A percentile compares a stretch with the other conserved stretches of the same genome.
These are phyloP conservation scores for Crenuchus spilurus DNA, from an alignment of 2,797 vertebrate species.

Conservation along the genomic window DNA sequence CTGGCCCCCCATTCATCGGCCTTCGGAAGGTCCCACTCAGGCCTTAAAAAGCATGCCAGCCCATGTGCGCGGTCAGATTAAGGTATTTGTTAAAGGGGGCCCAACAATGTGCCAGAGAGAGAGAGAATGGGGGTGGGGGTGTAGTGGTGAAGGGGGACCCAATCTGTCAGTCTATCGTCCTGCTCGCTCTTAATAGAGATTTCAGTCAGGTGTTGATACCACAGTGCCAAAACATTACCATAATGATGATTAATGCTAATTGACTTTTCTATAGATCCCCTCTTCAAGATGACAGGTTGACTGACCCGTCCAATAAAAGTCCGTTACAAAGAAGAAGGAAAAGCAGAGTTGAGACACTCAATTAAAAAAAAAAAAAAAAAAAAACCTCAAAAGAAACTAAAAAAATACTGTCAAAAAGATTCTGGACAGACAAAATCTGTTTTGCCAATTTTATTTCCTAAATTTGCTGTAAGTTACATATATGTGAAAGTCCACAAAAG, in stretches of 20 bases:
- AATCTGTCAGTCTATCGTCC: slow-evolving; percentile 58
- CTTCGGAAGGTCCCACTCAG: slow-evolving; percentile 59
- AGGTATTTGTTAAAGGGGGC: slow-evolving; percentile 60
- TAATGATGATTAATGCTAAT: slow-evolving; percentile 64
- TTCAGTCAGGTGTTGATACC: slow-evolving; percentile 59
- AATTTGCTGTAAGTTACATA: no score
- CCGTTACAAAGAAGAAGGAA: slow-evolving; percentile 19
- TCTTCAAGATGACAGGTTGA: slow-evolving; percentile 37
- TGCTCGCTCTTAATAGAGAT: slow-evolving; percentile 56
- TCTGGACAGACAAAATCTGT: no score
- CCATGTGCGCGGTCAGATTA: slow-evolving; percentile 59
- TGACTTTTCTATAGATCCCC: slow-evolving; percentile 55
- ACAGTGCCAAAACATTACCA: slow-evolving; percentile 57
- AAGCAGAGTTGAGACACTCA: neutral
- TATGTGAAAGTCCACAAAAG: no score
- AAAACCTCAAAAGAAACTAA: no score
- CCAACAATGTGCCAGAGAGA: slow-evolving; percentile 47
- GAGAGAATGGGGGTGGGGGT: neutral
- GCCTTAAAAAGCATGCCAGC: slow-evolving; percentile 49
- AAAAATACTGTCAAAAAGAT: no score
- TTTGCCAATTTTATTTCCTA: no score
- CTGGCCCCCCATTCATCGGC: slow-evolving; percentile 50
- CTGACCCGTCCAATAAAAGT: slow-evolving; percentile 36
- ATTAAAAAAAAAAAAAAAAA: no score
- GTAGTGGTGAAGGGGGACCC: slow-evolving; percentile 3